Evolutionary conservation across 2,888 invertebrate genomes (phyloP).

Genomic region (Erebia epiphron): DNA sequence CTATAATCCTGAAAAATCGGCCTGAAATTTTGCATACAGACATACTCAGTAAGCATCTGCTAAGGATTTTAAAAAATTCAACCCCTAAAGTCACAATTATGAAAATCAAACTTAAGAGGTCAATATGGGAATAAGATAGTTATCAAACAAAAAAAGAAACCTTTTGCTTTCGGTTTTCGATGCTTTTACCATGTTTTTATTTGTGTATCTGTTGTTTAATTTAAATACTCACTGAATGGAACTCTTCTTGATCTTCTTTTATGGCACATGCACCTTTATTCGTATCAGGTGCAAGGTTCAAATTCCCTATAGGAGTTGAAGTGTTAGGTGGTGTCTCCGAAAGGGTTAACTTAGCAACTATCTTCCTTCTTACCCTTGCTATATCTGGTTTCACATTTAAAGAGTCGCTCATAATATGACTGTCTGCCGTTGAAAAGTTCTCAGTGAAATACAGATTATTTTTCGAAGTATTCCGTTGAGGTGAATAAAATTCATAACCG

Average conservation of each 20-base stretch:
- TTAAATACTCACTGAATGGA: slow-evolving; percentile 57
- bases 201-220: no score
- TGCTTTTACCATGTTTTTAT: no score
- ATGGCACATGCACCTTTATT: slow-evolving; percentile 46
- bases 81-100: no score
- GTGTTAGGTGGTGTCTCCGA: not conserved
- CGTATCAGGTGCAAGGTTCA: not conserved
- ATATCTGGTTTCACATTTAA: slow-evolving; percentile 59
- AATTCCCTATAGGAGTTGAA: not conserved
- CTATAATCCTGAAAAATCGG: no score
- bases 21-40: no score
- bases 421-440: slow-evolving; percentile 65
- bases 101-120: no score
- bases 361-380: slow-evolving; percentile 55
- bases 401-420: slow-evolving; percentile 54
- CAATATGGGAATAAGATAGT: no score
- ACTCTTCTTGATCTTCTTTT: slow-evolving; percentile 52
- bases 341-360: slow-evolving; percentile 47
- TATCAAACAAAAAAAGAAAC: no score
- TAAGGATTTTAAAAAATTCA: no score
- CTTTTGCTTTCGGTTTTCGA: no score
- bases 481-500: slow-evolving; percentile 63
- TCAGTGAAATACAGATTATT: slow-evolving; percentile 75
- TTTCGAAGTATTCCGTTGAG: slow-evolving; percentile 73
- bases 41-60: no score